These are phyloP conservation scores for Empidonax traillii DNA, from an alignment of 2,113 vertebrate species.

Conservation along the genomic window DNA sequence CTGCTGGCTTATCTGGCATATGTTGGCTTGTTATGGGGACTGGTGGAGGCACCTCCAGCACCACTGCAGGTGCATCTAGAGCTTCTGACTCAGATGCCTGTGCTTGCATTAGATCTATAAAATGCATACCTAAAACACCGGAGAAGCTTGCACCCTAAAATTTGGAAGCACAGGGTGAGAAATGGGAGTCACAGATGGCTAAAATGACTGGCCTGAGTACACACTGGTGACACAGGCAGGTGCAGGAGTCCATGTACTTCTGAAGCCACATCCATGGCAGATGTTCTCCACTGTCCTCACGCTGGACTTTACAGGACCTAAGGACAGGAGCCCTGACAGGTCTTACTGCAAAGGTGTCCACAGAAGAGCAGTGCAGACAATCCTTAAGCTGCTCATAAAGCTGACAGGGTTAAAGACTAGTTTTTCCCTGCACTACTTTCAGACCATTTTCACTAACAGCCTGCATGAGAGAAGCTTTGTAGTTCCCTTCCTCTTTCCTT, in stretches of 20 bases:
- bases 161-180: background rate
- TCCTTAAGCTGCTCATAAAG: background rate
- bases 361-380: background rate
- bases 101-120: background rate
- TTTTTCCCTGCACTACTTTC: background rate
- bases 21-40: background rate
- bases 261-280: background rate
- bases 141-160: background rate
- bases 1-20: background rate
- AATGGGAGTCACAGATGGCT: background rate
- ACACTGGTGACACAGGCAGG: background rate
- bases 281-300: background rate
- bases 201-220: background rate
- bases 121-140: background rate
- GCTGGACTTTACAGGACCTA: rapidly evolving
- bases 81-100: background rate
- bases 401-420: background rate
- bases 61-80: background rate
- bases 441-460: background rate
- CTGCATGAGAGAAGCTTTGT: background rate
- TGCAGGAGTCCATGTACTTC: background rate
- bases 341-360: background rate
- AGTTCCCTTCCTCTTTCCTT: background rate
- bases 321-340: background rate
- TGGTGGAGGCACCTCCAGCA: background rate